Evolutionary conservation across 2,113 vertebrate genomes (phyloP), one percentile per base, ranked within the genome.

Genomic region (Merops nubicus): DNA sequence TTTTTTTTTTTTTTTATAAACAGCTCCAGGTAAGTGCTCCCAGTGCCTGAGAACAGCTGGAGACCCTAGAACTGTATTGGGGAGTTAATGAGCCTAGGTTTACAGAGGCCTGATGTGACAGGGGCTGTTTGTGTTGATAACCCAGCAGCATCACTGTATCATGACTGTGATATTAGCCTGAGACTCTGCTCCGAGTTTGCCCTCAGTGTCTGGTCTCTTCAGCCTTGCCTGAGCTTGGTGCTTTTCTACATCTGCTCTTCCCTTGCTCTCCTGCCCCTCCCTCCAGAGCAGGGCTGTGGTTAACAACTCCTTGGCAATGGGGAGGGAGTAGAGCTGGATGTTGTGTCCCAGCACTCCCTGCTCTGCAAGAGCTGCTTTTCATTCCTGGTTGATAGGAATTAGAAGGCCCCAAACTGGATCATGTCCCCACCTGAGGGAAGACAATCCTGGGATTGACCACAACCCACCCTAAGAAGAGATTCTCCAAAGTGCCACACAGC

Each of bases 381-480:
- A 10, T 45, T 28, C 47, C 36, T 56, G 19, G 9, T 63, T 77
- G 40, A 14, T 2, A 60, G 12, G 17, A 68, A 36, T 14, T 22
- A 43, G 40, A 70, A 74, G 12, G 1, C 3, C 16, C 7, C 14
- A 43, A 47, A 57, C 0, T 34, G 34, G 13, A 77, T 3, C 13
- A 40, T 17, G 19, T 85, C 20, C 51, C 12, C 19, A 5, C 15
- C 53, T 51, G 17, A 80, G 23, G 56, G 21, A 87, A 34, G 7
- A 23, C 25, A 87, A 3, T 33, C 20, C 42, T 53, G 25, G 26
- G 3, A 5, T 33, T 67, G 56, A 51, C 18, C 15, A 34, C 36
- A 80, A 6, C 42, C 19, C 38, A 15, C 20, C 2, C 34, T 11
- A n/a, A 22, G 50, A 73, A 48, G 18, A 85, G 48, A 36, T 60